These are phyloP conservation scores for Enchytraeus crypticus DNA, from an alignment of 2,888 invertebrate genomes.

Conservation along the genomic window DNA sequence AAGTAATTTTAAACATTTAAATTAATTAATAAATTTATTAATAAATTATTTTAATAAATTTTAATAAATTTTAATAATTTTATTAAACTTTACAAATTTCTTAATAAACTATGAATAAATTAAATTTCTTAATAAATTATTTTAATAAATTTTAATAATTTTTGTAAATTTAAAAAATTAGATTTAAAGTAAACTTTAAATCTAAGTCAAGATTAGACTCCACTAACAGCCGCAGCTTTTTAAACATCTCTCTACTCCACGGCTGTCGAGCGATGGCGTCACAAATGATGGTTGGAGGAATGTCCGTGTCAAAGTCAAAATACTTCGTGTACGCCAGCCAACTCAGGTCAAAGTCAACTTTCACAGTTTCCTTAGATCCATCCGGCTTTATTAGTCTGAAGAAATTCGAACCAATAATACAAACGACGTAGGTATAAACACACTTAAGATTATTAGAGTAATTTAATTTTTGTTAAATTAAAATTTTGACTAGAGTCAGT, in stretches of 20 bases:
- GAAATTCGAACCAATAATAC: not conserved
- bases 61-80: not conserved
- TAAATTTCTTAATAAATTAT: too few species aligned
- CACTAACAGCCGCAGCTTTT: constrained; percentile 58
- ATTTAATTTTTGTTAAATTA: not conserved
- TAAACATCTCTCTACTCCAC: constrained; percentile 64
- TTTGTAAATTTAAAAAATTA: too few species aligned
- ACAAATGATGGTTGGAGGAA: constrained; percentile 60
- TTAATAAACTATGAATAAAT: too few species aligned
- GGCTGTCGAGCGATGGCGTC: constrained; percentile 65
- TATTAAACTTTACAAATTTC: too few species aligned
- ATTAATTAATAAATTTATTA: not conserved
- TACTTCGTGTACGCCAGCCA: constrained; percentile 59
- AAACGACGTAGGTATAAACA: too few species aligned
- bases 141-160: too few species aligned
- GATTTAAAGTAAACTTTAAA: too few species aligned
- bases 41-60: not conserved
- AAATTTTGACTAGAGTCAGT: too few species aligned
- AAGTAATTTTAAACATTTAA: not conserved
- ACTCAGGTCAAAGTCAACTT: constrained; percentile 58
- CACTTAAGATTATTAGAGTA: not conserved
- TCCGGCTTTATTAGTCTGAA: constrained; percentile 10
- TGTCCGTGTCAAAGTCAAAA: constrained; percentile 68
- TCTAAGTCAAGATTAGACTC: too few species aligned
- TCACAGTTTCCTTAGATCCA: constrained; percentile 46